Base-by-base conservation (phyloP, 2,797 vertebrate species). In the Sylvilagus floridanus region DNA sequence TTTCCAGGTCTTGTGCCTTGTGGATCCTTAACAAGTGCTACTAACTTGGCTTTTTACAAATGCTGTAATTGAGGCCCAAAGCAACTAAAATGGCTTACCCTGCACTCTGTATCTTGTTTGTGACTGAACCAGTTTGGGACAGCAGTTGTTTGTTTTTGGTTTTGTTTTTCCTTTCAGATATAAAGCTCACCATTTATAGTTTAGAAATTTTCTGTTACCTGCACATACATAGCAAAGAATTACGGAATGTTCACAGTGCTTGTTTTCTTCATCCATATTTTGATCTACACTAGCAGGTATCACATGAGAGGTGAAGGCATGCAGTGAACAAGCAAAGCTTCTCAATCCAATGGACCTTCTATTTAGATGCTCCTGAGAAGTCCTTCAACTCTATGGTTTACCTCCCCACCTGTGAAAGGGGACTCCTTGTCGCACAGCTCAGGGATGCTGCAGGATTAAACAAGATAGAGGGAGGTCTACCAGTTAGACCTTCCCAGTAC, bases 1-100 rank as follows among this genome's bases (percentile, higher is more conserved):
- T 9, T 79, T 65, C 2, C 0, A 65, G n/a, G 24, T 54, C 91
- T 77, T 19, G n/a, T 0, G 57, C 21, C 75, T 69, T 13, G 83
- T 42, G 91, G 69, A n/a, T 83, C 42, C 73, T 89, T 84, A n/a
- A 60, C 83, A 84, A 87, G 78, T 84, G 88, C 82, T 69, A 96
- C 57, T 22, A 4, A 84, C 94, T 94, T 85, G 77, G 37, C 77
- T 83, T 93, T 42, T 93, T 54, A n/a, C 37, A 62, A 85, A 85
- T 4, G 73, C 37, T 79, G 65, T 88, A 79, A 50, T 79, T 26
- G 52, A 65, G 66, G 63, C 83, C 88, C 94, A 63, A 13, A 93
- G 93, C 77, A 87, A 85, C 84, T 85, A 60, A 91, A 42, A 62
- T 32, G 47, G 77, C n/a, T 91, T 95, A 81, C 57, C 32, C 3